These are phyloP conservation scores for Acronicta alni DNA, from an alignment of 2,888 invertebrate species.

Conservation along the genomic window DNA sequence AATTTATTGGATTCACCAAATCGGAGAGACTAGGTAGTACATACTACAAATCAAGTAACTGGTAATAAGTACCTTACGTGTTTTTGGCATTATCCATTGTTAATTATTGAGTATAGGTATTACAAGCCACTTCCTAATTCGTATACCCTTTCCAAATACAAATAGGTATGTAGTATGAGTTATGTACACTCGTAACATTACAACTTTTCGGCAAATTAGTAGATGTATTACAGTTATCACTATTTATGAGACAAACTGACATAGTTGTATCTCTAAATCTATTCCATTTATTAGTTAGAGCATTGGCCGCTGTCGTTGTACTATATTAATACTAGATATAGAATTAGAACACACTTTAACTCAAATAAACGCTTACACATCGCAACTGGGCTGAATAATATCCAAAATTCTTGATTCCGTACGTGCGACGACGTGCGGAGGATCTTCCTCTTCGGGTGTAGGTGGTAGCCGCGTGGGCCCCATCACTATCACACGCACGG, in stretches of 20 bases:
- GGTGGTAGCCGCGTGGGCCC: conserved; percentile 82
- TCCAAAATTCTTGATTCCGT: conserved; percentile 71
- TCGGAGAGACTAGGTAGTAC: too few relatives aligned
- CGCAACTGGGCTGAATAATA: conserved; percentile 63
- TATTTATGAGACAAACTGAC: conserved; percentile 3
- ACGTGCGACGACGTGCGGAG: conserved; percentile 62
- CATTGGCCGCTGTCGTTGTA: conserved; percentile 9
- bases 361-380: conserved; percentile 69
- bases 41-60: too few relatives aligned
- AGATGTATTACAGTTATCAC: neutral
- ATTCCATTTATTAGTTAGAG: conserved; percentile 15
- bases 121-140: too few relatives aligned
- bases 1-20: conserved; percentile 3
- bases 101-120: too few relatives aligned
- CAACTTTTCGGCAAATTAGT: too few relatives aligned
- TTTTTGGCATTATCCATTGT: too few relatives aligned
- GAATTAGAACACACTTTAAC: conserved; percentile 34
- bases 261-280: conserved; percentile 13
- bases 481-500: conserved; percentile 72
- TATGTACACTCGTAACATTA: too few relatives aligned
- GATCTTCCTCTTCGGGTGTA: conserved; percentile 82
- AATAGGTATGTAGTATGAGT: too few relatives aligned
- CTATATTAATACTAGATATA: conserved; percentile 31
- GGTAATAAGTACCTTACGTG: too few relatives aligned
- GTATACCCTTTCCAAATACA: too few relatives aligned